Conservation (phyloP, 1,140 invertebrate genomes). For the Zaprionus africanus region DNA sequence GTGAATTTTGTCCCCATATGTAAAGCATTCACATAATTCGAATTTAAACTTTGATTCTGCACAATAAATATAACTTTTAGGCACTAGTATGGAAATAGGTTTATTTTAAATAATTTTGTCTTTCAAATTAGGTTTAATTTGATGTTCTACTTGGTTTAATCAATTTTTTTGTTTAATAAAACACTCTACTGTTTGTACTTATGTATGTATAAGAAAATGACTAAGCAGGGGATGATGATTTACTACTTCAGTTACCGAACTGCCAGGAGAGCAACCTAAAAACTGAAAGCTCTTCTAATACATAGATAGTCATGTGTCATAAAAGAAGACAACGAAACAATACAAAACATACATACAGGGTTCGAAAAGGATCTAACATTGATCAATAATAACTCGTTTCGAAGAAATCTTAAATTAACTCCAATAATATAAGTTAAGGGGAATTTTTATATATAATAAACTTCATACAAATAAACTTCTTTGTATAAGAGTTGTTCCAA, state of each 20-base stretch:
- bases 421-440: too few species aligned
- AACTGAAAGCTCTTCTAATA: constrained; percentile 20
- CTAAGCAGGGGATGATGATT: constrained; percentile 38
- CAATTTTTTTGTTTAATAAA: constrained; percentile 24
- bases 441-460: too few species aligned
- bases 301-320: background rate
- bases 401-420: too few species aligned
- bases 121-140: background rate
- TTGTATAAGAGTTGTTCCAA: too few species aligned
- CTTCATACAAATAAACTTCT: too few species aligned
- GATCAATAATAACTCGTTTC: too few species aligned
- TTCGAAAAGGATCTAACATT: too few species aligned
- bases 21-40: background rate
- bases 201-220: constrained; percentile 46
- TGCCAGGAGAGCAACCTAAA: constrained; percentile 20
- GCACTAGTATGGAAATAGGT: background rate
- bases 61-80: background rate
- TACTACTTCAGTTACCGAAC: constrained; percentile 22
- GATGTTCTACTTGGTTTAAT: background rate
- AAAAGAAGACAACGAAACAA: background rate
- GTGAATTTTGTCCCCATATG: constrained; percentile 1
- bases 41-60: background rate
- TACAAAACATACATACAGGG: background rate
- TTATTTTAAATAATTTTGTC: constrained; percentile 5
- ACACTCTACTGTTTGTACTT: constrained; percentile 35